A percentile compares a stretch with the other conserved stretches of the same genome.
Conservation (phyloP, 2,888 invertebrate genomes). For the Autographa pulchrina region DNA sequence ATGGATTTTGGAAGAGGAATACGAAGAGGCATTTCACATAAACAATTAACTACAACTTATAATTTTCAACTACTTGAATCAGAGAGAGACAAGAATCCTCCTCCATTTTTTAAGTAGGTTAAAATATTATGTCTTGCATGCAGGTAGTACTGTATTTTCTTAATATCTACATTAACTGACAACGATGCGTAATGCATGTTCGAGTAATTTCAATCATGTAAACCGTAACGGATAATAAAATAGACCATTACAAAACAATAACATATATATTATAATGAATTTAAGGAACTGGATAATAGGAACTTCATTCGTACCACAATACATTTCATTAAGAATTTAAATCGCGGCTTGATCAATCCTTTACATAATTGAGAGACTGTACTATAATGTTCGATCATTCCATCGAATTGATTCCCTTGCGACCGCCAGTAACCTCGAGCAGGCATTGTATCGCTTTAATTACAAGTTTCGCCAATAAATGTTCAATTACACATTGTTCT, state of each 20-base stretch:
- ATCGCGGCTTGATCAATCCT: slow-evolving; percentile 34
- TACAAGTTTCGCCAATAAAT: slow-evolving; percentile 51
- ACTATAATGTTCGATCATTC: slow-evolving; percentile 60
- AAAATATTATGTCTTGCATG: too few species aligned
- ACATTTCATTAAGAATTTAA: slow-evolving; percentile 52
- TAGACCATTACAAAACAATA: too few species aligned
- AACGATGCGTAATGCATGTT: too few species aligned
- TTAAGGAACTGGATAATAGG: background rate
- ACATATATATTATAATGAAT: background rate
- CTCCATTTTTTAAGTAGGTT: too few species aligned
- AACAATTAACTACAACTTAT: background rate
- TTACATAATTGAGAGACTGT: slow-evolving; percentile 51
- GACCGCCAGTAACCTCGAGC: slow-evolving; percentile 47
- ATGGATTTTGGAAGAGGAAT: too few species aligned
- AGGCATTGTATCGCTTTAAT: slow-evolving; percentile 56
- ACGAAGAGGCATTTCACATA: too few species aligned
- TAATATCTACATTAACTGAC: too few species aligned
- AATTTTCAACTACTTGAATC: too few species aligned
- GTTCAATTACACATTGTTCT: slow-evolving; percentile 34
- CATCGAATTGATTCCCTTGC: slow-evolving; percentile 57
- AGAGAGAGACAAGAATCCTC: too few species aligned
- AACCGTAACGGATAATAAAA: too few species aligned
- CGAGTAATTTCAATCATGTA: too few species aligned
- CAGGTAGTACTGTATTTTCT: too few species aligned
- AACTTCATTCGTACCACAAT: slow-evolving; percentile 38